Evolutionary conservation across 2,797 vertebrate genomes (phyloP), one percentile per base, ranked within the genome.

Genomic region (Hirundo rustica): DNA sequence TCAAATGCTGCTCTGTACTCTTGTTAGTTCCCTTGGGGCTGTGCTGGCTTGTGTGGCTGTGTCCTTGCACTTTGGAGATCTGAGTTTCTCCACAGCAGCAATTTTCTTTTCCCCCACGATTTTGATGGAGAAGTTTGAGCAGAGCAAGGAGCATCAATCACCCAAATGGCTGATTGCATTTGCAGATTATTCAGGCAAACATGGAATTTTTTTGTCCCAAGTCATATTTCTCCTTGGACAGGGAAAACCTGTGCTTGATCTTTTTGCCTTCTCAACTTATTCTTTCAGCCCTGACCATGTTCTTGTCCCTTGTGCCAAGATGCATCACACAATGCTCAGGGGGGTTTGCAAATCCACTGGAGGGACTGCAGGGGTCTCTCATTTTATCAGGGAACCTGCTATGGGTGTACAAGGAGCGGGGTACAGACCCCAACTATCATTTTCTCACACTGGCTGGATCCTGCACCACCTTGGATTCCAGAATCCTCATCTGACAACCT

Each of bases 141-240:
- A 44, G 61, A 48, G 38, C 61, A 42, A 48, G 34, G 40, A 61
- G 34, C 64, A 27, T 92, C 85, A 34, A 82, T 93, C 91, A 72
- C 86, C 55, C 44, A 16, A 72, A 44, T 44, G 58, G 29, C 62
- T 91, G 71, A 79, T 85, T 82, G 30, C 36, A 45, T 84, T 86
- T 95, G 67, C 72, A 91, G 85, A 79, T 91, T 58, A 77, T 91
- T 96, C 75, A 54, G 85, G 82, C 38, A 88, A 84, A 71, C 27
- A 1, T 6, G 64, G 64, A 62, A 17, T 22, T 29, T 81, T 91
- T 86, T 75, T 58, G 32, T 80, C 73, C 61, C 4, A 1, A 64
- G 57, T 89, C 17, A 0, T 72, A 30, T 62, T 85, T 93, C 78
- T 95, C 65, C 72, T 83, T 57, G 62, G 55, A 23, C 75, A 89